Base-by-base conservation (phyloP, 2,888 invertebrate species). In the Achlya flavicornis region DNA sequence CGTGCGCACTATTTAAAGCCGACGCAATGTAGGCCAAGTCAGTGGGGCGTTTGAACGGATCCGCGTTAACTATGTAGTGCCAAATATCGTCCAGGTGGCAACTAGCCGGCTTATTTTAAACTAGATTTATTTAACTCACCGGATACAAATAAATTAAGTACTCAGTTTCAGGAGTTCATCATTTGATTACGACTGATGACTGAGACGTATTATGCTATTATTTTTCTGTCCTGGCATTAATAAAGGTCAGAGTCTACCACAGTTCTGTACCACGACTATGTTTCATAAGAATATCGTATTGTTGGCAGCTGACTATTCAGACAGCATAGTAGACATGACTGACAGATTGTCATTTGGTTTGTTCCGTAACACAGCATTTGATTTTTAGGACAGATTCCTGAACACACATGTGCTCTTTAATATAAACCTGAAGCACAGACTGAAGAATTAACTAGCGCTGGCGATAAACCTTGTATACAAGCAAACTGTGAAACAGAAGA, bases 1-100 rank as follows among this genome's bases (percentile, higher is more conserved):
- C 81, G 74, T 70, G 75, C 80, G 81, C 84, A 84, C 85, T 87
- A 87, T 88, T 87, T 84, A 80, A 80, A 79, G 75, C 67, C 76
- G 46, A 46, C 46, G 73, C 38, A 80, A 83, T 83, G 72, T 88
- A 82, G 87, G 86, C 75, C 87, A 83, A 88, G 88, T 88, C 88
- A 89, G 82, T 89, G 80, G 86, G 87, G 66, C 87, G 80, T 72
- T 72, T 72, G 74, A 74, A 68, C 73, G 69, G 74, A 73, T 74
- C 76, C 71, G 66, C 11, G 46, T 16, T 35, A 58, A 38, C 38
- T 46, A 41, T 63, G 68, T 73, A 75, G 72, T 78, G 82, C 83
- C 82, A 82, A 81, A 78, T 69, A 74, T 69, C 71, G 73, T 73
- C 81, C 86, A 86, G 85, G 82, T 86, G 86, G 85, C 80, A 81